phyloP scores from a whole-genome alignment of 2,113 vertebrate species.

The Ivindomyrus marchei region DNA sequence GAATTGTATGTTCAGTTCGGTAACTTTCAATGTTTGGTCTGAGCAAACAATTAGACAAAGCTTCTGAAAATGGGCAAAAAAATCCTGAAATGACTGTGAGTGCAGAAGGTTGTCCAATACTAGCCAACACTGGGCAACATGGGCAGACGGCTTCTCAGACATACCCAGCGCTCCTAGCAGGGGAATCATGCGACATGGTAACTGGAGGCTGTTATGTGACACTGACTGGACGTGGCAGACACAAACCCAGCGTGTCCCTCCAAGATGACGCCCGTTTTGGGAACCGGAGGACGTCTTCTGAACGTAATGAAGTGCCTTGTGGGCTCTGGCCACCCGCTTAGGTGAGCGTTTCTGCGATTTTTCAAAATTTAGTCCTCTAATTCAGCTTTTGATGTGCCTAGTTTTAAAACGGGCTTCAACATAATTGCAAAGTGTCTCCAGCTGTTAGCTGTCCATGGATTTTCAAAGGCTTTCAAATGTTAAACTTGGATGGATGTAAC shows the following conservation, averaged over 20 bases:
- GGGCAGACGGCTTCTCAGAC: not conserved
- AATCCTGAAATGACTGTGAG: not conserved
- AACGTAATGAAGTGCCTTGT: conserved; percentile 18
- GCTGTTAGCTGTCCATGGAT: not conserved
- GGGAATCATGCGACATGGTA: not conserved
- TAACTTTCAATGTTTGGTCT: not conserved
- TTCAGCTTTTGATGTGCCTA: not conserved
- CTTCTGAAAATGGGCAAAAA: not conserved
- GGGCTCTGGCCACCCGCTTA: not conserved
- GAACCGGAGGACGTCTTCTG: conserved; percentile 14
- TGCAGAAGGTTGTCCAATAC: not conserved
- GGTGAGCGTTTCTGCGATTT: conserved; percentile 26
- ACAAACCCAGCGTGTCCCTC: not conserved
- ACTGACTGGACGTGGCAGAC: not conserved
- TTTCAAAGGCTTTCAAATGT: not conserved
- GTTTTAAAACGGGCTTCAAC: not conserved
- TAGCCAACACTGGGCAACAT: not conserved
- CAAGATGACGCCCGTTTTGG: conserved; percentile 26
- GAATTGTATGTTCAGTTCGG: not conserved
- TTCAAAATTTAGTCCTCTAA: not conserved
- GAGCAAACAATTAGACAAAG: not conserved
- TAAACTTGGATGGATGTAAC: not conserved
- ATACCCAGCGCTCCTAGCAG: not conserved
- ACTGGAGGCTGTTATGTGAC: not conserved
- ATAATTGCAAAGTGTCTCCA: not conserved